Evolutionary conservation across 2,888 invertebrate species (phyloP).

Genomic region (Pterobdella sp.): DNA sequence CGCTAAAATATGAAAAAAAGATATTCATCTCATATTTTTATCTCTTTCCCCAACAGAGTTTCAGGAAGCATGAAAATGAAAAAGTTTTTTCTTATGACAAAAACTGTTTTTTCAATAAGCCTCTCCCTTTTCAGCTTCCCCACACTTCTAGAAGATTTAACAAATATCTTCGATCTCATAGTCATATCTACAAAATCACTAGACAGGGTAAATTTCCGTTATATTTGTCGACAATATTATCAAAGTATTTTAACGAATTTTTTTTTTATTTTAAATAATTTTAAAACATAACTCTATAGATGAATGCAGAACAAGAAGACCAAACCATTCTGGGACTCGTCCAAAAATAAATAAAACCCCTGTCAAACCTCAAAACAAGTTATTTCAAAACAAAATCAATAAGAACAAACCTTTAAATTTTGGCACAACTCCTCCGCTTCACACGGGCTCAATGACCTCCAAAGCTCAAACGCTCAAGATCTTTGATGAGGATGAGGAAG

Average conservation of each 20-base stretch:
- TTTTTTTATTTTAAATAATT: not conserved
- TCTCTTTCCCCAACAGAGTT: not conserved
- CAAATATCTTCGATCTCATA: not conserved
- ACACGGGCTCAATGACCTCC: not conserved
- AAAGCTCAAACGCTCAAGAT: conserved; percentile 7
- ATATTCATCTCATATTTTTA: no score
- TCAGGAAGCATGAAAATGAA: not conserved
- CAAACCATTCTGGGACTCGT: not conserved
- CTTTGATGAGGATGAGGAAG: conserved; percentile 4
- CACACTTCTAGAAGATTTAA: not conserved
- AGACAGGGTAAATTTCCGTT: conserved; percentile 6
- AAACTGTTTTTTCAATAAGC: not conserved
- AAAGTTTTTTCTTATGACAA: conserved; percentile 1
- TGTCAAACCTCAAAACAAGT: not conserved
- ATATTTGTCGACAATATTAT: not conserved
- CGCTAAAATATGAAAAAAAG: no score
- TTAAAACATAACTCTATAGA: not conserved
- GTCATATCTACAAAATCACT: conserved; percentile 9
- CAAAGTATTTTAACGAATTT: not conserved
- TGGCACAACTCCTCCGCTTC: not conserved
- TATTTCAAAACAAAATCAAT: not conserved
- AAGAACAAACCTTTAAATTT: not conserved
- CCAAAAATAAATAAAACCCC: not conserved
- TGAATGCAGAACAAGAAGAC: not conserved
- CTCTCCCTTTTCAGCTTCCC: not conserved